Percentiles rank a stretch among this genome's conserved stretches.
Conservation (phyloP, 1,140 invertebrate species). For the Drosophila pectinifera region DNA sequence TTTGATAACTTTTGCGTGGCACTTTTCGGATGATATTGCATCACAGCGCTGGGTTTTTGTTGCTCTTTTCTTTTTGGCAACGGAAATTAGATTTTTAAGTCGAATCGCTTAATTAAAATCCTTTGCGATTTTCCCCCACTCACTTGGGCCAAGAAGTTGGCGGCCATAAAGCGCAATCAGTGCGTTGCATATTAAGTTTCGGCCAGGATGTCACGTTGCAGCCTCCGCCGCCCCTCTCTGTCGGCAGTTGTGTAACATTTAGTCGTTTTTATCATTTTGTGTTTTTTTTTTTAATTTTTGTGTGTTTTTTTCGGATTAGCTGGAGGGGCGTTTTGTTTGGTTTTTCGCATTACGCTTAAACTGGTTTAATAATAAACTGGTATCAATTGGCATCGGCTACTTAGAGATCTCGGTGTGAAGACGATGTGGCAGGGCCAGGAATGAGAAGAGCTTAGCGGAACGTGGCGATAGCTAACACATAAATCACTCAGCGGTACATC, state of each 20-base stretch:
- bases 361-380: constrained; percentile 62
- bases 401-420: constrained; percentile 16
- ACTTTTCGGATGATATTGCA: constrained; percentile 50
- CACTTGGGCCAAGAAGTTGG: constrained; percentile 56
- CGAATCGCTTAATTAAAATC: constrained; percentile 73
- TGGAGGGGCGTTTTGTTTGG: constrained; percentile 47
- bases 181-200: constrained; percentile 68
- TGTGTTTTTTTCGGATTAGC: constrained; percentile 49
- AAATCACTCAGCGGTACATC: constrained; percentile 68
- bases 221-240: constrained; percentile 33
- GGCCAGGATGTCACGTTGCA: constrained; percentile 75
- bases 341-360: constrained; percentile 55
- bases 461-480: constrained; percentile 5
- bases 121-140: constrained; percentile 57
- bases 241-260: constrained; percentile 59
- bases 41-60: constrained; percentile 27
- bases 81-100: constrained; percentile 72
- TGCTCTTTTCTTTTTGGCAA: constrained; percentile 27
- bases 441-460: constrained; percentile 16
- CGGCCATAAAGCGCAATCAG: constrained; percentile 67
- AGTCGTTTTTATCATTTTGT: constrained; percentile 18
- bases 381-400: constrained; percentile 57
- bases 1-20: constrained; percentile 70
- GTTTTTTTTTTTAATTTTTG: constrained; percentile 12
- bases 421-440: constrained; percentile 21